Conservation (phyloP, 2,797 vertebrate genomes). For the Danio albolineatus region DNA sequence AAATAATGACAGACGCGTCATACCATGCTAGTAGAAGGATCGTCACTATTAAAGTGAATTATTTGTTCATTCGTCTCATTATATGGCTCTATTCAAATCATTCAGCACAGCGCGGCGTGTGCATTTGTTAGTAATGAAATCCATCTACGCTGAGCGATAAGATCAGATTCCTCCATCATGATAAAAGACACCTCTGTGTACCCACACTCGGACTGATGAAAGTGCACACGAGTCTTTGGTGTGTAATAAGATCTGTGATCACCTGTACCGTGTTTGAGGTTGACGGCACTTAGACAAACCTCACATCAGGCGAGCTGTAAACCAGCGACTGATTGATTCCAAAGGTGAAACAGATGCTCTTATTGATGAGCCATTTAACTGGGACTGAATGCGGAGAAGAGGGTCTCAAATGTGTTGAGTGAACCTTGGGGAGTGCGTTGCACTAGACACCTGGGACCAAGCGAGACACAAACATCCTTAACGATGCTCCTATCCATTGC, state of each 20-base stretch:
- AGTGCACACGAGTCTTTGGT: constrained; percentile 43
- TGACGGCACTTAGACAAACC: constrained; percentile 51
- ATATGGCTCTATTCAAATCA: constrained; percentile 40
- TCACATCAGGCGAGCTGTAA: constrained; percentile 49
- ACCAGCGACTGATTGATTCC: constrained; percentile 72
- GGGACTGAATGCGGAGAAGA: constrained; percentile 45
- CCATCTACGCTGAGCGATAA: constrained; percentile 34
- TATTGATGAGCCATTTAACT: constrained; percentile 72
- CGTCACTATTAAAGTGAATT: constrained; percentile 46
- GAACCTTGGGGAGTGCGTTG: constrained; percentile 26
- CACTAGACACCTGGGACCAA: constrained; percentile 33
- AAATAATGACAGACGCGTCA: constrained; percentile 45
- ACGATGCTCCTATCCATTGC: background rate
- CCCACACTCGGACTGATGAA: constrained; percentile 40
- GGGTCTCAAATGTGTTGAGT: constrained; percentile 39
- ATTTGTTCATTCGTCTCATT: constrained; percentile 46
- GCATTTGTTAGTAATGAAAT: constrained; percentile 51
- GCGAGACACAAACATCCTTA: constrained; percentile 33
- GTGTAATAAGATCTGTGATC: constrained; percentile 61
- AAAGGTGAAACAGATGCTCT: constrained; percentile 66
- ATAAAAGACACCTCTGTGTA: constrained; percentile 56
- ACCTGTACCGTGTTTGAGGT: constrained; percentile 57
- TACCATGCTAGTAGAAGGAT: constrained; percentile 36
- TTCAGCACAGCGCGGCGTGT: constrained; percentile 14
- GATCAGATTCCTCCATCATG: constrained; percentile 52